These are phyloP conservation scores for Cheirogaleus medius DNA, from an alignment of 2,113 vertebrate species.

Conservation along the genomic window DNA sequence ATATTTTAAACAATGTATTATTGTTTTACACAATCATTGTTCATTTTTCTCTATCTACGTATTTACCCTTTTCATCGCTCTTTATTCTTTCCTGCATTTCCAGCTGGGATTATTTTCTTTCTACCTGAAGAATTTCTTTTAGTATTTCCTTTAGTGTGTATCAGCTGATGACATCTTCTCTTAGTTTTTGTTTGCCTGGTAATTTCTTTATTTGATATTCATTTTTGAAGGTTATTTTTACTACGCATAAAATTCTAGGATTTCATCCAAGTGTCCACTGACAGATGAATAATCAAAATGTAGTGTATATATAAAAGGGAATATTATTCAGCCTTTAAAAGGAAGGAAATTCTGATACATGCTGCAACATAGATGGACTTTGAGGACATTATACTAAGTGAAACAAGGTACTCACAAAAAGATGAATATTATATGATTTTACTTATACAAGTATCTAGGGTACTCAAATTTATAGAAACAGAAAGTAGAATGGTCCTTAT, in stretches of 20 bases:
- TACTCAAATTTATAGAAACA: background rate
- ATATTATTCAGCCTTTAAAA: background rate
- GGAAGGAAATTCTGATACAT: background rate
- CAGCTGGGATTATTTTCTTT: background rate
- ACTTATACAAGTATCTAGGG: background rate
- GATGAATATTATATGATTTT: background rate
- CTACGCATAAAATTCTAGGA: background rate
- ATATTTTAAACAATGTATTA: background rate
- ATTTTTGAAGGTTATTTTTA: background rate
- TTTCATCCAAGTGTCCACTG: background rate
- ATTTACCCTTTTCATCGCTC: background rate
- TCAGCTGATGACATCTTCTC: background rate
- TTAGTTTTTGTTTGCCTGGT: background rate
- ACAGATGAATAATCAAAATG: background rate
- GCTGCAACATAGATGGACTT: background rate
- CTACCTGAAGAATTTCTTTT: background rate
- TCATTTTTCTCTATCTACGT: background rate
- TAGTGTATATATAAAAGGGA: background rate
- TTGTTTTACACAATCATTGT: background rate
- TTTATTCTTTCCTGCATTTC: background rate
- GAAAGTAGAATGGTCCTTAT: background rate
- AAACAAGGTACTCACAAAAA: background rate
- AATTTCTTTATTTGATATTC: background rate
- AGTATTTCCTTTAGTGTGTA: background rate
- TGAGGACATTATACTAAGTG: background rate